Evolutionary conservation across 2,888 invertebrate species (phyloP), one percentile per base, ranked within the genome.

Genomic region (Sphinx pinastri): DNA sequence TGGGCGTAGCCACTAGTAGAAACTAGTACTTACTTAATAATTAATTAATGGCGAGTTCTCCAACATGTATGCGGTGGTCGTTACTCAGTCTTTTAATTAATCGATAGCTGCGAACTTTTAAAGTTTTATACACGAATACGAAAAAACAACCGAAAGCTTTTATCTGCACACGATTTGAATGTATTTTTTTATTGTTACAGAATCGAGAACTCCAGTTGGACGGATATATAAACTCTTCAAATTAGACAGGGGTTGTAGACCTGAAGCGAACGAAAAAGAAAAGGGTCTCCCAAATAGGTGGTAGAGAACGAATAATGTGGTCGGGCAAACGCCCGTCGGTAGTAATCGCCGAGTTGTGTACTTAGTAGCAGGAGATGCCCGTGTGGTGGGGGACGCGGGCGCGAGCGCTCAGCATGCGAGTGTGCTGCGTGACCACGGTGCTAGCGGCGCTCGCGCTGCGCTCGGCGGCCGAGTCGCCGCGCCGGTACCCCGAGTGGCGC

Each of bases 361-460:
- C 91, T 90, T 92, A 92, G 91, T 92, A 87, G 82, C 77, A 80
- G 89, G 85, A 73, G 80, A 89, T 90, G 91, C 82, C 84, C 79
- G 83, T 86, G 88, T 85, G 89, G 91, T 85, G 89, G 88, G 84
- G 83, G 83, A 86, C 84, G 84, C 85, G 88, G 83, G 86, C 84
- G 84, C 85, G 88, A 79, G 84, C 83, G 79, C 81, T 87, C 83
- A 87, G 87, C 82, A 92, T 94, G 94, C 93, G 93, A 78, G 85
- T 90, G 85, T 91, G 89, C 81, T 91, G 88, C 81, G 87, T 92
- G 81, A 88, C 89, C 75, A 85, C 88, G 76, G 88, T 91, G 82
- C 83, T 93, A 72, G 91, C 90, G 81, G 90, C 90, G 87, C 86
- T 92, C 77, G 91, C 90, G 84, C 86, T 92, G 84, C 89, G 90